Conservation (phyloP, 2,113 vertebrate species). For the Odocoileus hemionus region DNA sequence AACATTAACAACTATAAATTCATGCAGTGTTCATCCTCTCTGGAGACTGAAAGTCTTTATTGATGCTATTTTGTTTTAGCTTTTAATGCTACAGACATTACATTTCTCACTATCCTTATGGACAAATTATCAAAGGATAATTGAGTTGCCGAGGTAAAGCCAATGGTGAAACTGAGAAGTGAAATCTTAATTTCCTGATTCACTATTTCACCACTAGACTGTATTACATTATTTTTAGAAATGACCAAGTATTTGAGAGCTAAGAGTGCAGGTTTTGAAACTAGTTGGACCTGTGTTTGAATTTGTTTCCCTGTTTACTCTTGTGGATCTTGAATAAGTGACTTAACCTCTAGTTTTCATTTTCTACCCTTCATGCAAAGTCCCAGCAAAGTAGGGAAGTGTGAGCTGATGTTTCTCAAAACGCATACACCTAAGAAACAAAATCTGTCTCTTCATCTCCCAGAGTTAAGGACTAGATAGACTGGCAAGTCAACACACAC, state of each 20-base stretch:
- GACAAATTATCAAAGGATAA: background rate
- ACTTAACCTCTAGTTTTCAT: background rate
- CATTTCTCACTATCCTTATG: background rate
- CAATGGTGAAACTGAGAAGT: background rate
- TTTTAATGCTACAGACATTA: background rate
- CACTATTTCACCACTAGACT: background rate
- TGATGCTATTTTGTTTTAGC: background rate
- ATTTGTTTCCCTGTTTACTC: background rate
- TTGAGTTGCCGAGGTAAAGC: background rate
- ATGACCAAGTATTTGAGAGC: slow-evolving; percentile 18
- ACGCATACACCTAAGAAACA: background rate
- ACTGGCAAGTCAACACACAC: background rate
- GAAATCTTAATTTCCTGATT: slow-evolving; percentile 19
- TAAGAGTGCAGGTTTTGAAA: background rate
- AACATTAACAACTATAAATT: slow-evolving; percentile 11
- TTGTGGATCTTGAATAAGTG: background rate
- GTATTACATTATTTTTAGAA: slow-evolving; percentile 10
- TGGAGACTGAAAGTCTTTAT: background rate
- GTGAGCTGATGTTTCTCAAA: background rate
- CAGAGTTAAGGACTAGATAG: background rate
- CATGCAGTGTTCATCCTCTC: background rate
- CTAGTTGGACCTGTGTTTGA: background rate
- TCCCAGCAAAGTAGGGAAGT: background rate
- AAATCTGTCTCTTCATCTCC: background rate
- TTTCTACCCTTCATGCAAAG: background rate